A percentile compares a stretch with the other conserved stretches of the same genome.
Evolutionary conservation across 2,888 invertebrate species (phyloP).

Genomic region (Eledona agricola): DNA sequence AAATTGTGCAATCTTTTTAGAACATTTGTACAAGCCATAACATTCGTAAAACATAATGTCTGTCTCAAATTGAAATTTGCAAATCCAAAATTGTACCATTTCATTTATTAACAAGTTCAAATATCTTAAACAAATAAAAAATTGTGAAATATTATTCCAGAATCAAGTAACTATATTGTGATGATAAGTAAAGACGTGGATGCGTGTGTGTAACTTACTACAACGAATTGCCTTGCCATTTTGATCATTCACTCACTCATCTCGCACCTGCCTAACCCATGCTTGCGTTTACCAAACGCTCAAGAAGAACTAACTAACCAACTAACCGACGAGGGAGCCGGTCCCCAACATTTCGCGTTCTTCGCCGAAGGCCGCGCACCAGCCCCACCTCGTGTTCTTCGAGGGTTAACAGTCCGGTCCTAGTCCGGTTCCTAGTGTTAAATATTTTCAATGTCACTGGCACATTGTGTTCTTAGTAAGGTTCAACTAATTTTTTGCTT

Average conservation of each 20-base stretch:
- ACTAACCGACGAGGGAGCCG: conserved; percentile 5
- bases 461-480: conserved; percentile 26
- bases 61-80: no score
- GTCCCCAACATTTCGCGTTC: conserved; percentile 9
- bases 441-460: conserved; percentile 34
- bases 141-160: no score
- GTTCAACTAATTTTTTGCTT: conserved; percentile 33
- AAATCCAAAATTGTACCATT: no score
- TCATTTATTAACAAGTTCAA: no score
- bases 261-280: conserved; percentile 18
- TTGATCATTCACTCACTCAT: conserved; percentile 8
- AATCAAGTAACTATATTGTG: no score
- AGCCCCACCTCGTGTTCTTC: conserved; percentile 21
- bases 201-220: conserved; percentile 8
- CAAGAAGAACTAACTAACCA: conserved; percentile 27
- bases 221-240: conserved; percentile 7
- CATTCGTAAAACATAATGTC: no score
- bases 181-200: no score
- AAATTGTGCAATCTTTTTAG: no score
- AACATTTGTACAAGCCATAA: no score
- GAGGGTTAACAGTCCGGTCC: conserved; percentile 27
- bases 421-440: conserved; percentile 8
- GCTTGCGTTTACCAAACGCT: conserved; percentile 1
- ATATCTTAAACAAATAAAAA: no score
- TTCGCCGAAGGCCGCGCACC: conserved; percentile 8